Conservation (phyloP, 2,888 invertebrate genomes). For the Trisateles emortualis region DNA sequence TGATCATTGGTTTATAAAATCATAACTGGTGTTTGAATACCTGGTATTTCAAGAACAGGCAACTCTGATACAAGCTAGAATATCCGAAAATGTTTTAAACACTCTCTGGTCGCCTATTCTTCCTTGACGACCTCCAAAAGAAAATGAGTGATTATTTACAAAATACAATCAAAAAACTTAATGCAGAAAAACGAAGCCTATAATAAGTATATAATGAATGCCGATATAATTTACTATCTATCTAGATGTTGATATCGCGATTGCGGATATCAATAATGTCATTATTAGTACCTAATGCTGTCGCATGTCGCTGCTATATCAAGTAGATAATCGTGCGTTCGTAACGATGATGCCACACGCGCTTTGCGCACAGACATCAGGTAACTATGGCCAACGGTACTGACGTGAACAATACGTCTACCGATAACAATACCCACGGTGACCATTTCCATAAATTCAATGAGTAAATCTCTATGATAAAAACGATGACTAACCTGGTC, state of each 20-base stretch:
- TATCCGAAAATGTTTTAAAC: too few species aligned
- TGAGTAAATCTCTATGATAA: slow-evolving; percentile 30
- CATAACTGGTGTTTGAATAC: too few species aligned
- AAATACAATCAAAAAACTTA: too few species aligned
- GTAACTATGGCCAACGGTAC: slow-evolving; percentile 30
- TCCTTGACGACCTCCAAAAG: too few species aligned
- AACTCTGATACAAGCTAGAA: too few species aligned
- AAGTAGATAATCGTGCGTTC: neutral
- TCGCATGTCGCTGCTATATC: neutral
- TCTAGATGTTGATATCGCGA: neutral
- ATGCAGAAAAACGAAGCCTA: too few species aligned
- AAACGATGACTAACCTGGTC: slow-evolving; percentile 21
- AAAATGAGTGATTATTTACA: too few species aligned
- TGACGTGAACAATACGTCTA: slow-evolving; percentile 29
- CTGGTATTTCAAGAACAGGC: too few species aligned
- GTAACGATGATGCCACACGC: neutral
- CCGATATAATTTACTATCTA: neutral
- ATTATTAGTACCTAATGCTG: neutral
- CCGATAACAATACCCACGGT: slow-evolving; percentile 33
- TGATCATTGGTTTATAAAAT: too few species aligned
- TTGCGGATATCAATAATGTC: neutral
- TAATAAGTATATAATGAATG: too few species aligned
- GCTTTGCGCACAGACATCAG: slow-evolving; percentile 15
- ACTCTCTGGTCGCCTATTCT: too few species aligned
- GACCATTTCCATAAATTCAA: slow-evolving; percentile 40